Evolutionary conservation across 2,888 invertebrate genomes (phyloP), one percentile per base, ranked within the genome.

Genomic region (Pammene fasciana): DNA sequence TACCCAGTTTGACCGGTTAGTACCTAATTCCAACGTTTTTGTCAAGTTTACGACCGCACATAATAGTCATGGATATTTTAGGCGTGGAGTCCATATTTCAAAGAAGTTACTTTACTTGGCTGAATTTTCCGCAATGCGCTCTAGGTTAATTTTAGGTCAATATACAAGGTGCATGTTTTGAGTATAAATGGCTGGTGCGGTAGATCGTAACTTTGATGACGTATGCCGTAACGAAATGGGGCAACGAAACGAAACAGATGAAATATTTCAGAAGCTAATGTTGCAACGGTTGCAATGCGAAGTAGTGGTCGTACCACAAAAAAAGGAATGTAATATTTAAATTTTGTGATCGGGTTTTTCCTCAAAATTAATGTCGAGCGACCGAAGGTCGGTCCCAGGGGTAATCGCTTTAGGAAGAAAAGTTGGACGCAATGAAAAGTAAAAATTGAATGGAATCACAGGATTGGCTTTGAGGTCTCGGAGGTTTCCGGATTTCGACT

Each of bases 71-170:
- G 45, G 45, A 14, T 59, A 43, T 43, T 59, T 43, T n/a, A 56
- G 16, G 55, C 14, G 55, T 36, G 16, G 4, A 43, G 43, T 57
- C 8, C 41, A 34, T 59, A 45, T 45, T 59, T 59, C 45, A 59
- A 45, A 48, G 36, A 14, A 61, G 16, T 18, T 14, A 52, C n/a
- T 34, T 10, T 34, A 16, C 48, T 16, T n/a, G 26, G 41, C 5
- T 18, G 14, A 36, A 48, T 48, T 38, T 52, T 52, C 62, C 62
- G 62, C 62, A 62, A 52, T 62, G 62, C 62, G 62, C 62, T 41
- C 52, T 41, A 41, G 16, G 38, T 62, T 41, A 41, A 52, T 62
- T 62, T 38, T 18, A 52, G 41, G 41, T 8, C 41, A 41, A 62
- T 41, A 52, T 52, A 18, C 52, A 52, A 50, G 62, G 48, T 61